Base-by-base conservation (phyloP, 2,888 invertebrate species). In the Rhogogaster chlorosoma region DNA sequence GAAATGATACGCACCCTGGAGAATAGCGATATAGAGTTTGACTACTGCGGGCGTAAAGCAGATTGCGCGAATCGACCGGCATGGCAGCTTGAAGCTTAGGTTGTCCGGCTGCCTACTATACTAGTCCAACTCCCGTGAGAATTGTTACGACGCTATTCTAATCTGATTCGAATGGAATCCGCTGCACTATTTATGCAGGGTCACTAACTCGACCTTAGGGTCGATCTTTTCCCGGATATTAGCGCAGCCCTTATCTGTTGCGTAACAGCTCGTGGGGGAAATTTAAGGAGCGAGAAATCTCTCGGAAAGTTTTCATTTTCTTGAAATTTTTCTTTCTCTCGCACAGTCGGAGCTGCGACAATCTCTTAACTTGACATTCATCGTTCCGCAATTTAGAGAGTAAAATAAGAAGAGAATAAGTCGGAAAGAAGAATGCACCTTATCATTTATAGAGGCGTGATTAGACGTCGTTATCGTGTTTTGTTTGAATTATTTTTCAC, bases 41-140 rank as follows among this genome's bases (percentile, higher is more conserved):
- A 73, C 42, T 84, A 84, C 32, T 53, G 42, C 7, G 49, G 49
- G 70, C 84, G 49, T 67, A 75, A 75, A 84, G 61, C 84, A 84
- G 84, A 84, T 84, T 84, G 29, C 64, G 9, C 29, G 78, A 22
- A 84, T 78, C 57, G 84, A 84, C 53, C 84, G 10, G 61, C 6
- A 7, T 78, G 10, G 61, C 6, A 7, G 70, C 42, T 73, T 15
- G 71, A 73, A 38, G 71, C 84, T 38, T 42, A 38, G 71, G 42
- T 73, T 42, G 71, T 73, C 71, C 71, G 32, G 29, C 32, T 26
- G n/a, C 29, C 67, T 32, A 67, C 29, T 12, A 49, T 57, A 57
- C 29, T 9, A 57, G 32, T 36, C 36, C 57, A 38, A 36, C 29
- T 80, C 80, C 32, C 61, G 22, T 38, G 57, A 36, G 57, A 61